Conservation (phyloP, 2,888 invertebrate genomes). For the Mythimna impura region DNA sequence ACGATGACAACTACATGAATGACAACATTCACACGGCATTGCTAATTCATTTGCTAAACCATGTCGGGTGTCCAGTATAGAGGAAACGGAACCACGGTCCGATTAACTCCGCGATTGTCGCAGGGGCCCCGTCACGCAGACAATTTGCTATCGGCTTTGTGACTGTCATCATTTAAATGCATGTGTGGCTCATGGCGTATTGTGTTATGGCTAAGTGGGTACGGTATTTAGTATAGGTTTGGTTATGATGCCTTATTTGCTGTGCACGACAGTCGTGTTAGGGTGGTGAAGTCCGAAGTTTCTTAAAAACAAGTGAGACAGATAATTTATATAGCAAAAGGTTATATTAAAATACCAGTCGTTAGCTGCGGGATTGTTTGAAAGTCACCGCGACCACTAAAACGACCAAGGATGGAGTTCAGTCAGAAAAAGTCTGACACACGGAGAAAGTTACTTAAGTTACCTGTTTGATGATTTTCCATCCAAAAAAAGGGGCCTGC, state of each 20-base stretch:
- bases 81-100: constrained; percentile 86
- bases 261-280: not conserved
- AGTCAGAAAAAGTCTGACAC: too few relatives aligned
- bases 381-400: too few relatives aligned
- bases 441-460: too few relatives aligned
- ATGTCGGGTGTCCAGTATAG: constrained; percentile 61
- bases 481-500: too few relatives aligned
- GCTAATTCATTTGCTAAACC: constrained; percentile 67
- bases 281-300: not conserved
- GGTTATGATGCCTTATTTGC: constrained; percentile 30
- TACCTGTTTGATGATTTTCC: too few relatives aligned
- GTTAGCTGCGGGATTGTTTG: too few relatives aligned
- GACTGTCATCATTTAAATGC: constrained; percentile 53
- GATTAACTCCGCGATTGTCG: constrained; percentile 78
- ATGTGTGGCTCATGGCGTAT: constrained; percentile 35
- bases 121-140: constrained; percentile 67
- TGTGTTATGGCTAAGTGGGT: constrained; percentile 48
- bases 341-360: too few relatives aligned
- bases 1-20: constrained; percentile 10
- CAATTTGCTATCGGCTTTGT: constrained; percentile 72
- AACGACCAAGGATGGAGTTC: too few relatives aligned
- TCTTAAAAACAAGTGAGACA: not conserved
- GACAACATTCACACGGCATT: constrained; percentile 69
- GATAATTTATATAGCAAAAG: not conserved
- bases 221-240: constrained; percentile 36